phyloP scores from a whole-genome alignment of 2,888 invertebrate species.

The Drosophila nigricruria region DNA sequence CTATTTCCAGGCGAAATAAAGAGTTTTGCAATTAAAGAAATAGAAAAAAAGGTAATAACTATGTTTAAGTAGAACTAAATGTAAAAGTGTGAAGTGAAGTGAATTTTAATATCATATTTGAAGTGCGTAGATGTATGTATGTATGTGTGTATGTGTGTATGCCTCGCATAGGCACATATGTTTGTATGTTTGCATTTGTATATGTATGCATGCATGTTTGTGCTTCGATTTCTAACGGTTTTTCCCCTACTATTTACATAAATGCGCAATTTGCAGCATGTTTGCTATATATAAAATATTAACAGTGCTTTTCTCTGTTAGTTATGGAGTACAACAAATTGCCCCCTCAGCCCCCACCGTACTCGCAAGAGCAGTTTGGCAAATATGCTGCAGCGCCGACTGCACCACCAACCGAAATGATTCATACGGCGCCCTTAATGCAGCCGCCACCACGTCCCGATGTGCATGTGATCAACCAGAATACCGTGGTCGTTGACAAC shows the following conservation, averaged over 20 bases:
- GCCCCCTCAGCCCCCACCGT: slow-evolving; percentile 26
- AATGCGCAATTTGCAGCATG: not conserved
- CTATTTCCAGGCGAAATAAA: not conserved
- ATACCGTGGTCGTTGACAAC: slow-evolving; percentile 31
- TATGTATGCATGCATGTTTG: not conserved
- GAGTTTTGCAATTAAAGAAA: not conserved
- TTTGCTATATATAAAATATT: not conserved
- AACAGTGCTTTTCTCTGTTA: not conserved
- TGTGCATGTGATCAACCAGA: not conserved
- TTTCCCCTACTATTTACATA: not conserved
- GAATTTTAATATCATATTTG: not conserved
- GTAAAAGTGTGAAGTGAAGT: not conserved
- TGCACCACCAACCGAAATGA: slow-evolving; percentile 40
- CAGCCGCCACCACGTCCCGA: slow-evolving; percentile 9
- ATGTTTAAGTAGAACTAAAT: not conserved
- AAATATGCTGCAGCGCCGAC: not conserved
- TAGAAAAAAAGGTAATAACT: not conserved
- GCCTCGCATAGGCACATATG: too few species aligned
- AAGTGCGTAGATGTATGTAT: not conserved
- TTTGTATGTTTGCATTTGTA: too few species aligned
- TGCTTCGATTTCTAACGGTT: not conserved
- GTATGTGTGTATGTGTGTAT: not conserved
- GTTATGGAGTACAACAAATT: slow-evolving; percentile 47
- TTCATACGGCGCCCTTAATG: not conserved
- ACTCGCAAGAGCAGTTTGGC: not conserved